phyloP scores from a whole-genome alignment of 2,113 vertebrate genomes.

The Hemicordylus capensis region DNA sequence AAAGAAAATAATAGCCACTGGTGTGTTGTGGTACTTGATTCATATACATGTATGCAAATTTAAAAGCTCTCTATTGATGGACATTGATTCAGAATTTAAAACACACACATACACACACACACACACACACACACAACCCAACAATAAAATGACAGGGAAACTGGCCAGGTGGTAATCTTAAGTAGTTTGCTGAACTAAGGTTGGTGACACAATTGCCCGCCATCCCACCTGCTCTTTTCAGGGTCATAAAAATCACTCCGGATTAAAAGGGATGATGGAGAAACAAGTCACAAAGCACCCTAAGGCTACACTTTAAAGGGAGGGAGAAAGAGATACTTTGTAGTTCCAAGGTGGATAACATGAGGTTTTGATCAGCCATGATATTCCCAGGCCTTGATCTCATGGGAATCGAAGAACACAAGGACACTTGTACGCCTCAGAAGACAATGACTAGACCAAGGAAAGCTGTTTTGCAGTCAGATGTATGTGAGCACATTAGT shows the following conservation, averaged over 20 bases:
- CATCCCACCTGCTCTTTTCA: background rate
- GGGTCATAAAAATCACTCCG: background rate
- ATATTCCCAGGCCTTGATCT: slow-evolving; percentile 17
- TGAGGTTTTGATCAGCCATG: slow-evolving; percentile 24
- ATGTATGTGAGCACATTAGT: slow-evolving; percentile 41
- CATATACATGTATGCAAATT: background rate
- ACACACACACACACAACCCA: background rate
- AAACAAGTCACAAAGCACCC: background rate
- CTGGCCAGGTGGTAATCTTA: background rate
- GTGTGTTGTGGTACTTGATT: background rate
- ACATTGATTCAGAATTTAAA: background rate
- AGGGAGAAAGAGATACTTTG: background rate
- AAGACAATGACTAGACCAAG: background rate
- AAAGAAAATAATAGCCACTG: background rate
- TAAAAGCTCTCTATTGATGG: background rate
- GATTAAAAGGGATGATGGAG: background rate
- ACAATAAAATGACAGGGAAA: too few species aligned
- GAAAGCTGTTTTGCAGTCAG: slow-evolving; percentile 42
- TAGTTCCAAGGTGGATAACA: background rate
- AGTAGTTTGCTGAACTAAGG: background rate
- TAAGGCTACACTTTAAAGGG: background rate
- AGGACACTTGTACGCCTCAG: slow-evolving; percentile 30
- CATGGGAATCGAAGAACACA: background rate
- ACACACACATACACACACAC: background rate
- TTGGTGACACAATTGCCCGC: too few species aligned